Conservation (phyloP, 2,113 vertebrate species). For the Protomyctophum bolini region DNA sequence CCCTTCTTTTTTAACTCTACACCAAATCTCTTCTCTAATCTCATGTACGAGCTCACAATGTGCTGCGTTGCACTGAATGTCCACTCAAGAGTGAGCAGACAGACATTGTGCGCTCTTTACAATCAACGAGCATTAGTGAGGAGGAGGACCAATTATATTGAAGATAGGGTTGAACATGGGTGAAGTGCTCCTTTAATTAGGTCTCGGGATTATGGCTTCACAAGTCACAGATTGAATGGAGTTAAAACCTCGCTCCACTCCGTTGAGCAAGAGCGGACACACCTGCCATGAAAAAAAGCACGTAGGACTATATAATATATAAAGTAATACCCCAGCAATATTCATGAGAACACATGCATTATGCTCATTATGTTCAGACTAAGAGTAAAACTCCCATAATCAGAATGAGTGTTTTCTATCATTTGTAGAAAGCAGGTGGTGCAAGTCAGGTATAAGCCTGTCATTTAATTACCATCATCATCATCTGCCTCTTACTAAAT, state of each 20-base stretch:
- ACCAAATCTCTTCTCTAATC: no score
- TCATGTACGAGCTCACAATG: no score
- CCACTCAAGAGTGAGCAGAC: no score
- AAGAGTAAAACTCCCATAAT: not conserved
- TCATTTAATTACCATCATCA: slow-evolving; percentile 3
- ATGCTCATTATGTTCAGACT: not conserved
- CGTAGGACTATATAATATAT: not conserved
- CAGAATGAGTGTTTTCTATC: not conserved
- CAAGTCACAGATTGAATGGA: slow-evolving; percentile 12
- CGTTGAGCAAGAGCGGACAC: slow-evolving; percentile 17
- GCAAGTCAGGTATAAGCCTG: slow-evolving; percentile 38
- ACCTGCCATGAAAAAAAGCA: slow-evolving; percentile 24
- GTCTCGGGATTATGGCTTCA: slow-evolving; percentile 28
- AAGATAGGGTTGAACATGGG: no score
- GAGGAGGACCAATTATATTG: no score
- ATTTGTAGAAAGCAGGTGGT: slow-evolving; percentile 43
- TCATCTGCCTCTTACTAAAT: slow-evolving; percentile 37
- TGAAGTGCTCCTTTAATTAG: no score
- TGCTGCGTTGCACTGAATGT: no score
- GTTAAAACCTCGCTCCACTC: slow-evolving; percentile 13
- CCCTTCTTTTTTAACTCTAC: no score
- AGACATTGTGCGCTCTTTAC: no score
- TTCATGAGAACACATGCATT: slow-evolving; percentile 11
- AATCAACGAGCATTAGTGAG: no score
- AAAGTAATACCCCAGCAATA: slow-evolving; percentile 3